Conservation (phyloP, 1,140 invertebrate species). For the Cecropterus lyciades region DNA sequence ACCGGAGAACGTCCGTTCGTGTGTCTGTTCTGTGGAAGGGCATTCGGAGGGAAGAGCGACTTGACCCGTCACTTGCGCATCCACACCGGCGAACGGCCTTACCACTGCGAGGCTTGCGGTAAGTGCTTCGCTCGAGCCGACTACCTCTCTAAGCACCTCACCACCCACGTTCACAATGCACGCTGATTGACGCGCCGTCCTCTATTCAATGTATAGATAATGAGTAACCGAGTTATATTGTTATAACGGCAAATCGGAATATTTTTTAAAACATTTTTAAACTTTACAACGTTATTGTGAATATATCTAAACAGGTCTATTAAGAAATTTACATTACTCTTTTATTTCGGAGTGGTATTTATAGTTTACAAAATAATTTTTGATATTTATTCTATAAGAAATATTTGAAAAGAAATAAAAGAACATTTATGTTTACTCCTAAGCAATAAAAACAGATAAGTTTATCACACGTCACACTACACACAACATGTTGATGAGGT, state of each 20-base stretch:
- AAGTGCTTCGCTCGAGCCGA: conserved; percentile 95
- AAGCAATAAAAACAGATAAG: conserved; percentile 50
- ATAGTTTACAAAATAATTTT: conserved; percentile 74
- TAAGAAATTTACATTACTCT: conserved; percentile 72
- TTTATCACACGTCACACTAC: conserved; percentile 50
- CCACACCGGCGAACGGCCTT: conserved; percentile 94
- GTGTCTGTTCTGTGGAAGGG: conserved; percentile 93
- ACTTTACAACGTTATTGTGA: conserved; percentile 72
- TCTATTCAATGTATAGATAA: conserved; percentile 66
- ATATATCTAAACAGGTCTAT: conserved; percentile 75
- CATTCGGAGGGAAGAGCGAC: conserved; percentile 94
- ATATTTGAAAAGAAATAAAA: conserved; percentile 53
- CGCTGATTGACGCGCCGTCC: conserved; percentile 77
- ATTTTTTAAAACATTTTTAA: conserved; percentile 83
- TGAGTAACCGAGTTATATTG: conserved; percentile 64
- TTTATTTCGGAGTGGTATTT: conserved; percentile 74
- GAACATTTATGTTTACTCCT: conserved; percentile 50
- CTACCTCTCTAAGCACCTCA: conserved; percentile 95
- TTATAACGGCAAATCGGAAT: conserved; percentile 75
- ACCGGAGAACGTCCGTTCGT: conserved; percentile 95
- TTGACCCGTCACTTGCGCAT: conserved; percentile 93
- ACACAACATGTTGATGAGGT: conserved; percentile 22
- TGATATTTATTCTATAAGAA: conserved; percentile 65
- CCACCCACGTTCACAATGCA: conserved; percentile 92
- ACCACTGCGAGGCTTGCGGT: conserved; percentile 95